Percentiles rank a stretch among this genome's conserved stretches.
These are phyloP conservation scores for Listronotus oregonensis DNA, from an alignment of 1,140 invertebrate species.

Conservation along the genomic window DNA sequence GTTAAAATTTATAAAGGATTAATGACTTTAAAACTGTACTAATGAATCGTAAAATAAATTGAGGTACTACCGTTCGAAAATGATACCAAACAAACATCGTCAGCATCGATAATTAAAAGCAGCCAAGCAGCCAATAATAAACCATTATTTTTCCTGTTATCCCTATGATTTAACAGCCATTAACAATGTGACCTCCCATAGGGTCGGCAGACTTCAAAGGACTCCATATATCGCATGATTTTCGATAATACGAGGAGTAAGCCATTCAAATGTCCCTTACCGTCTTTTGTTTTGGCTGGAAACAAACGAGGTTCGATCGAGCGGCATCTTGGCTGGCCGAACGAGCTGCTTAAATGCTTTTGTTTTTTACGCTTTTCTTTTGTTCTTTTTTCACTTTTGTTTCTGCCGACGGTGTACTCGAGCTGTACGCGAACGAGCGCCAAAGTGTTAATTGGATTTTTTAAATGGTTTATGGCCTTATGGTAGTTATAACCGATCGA, in stretches of 20 bases:
- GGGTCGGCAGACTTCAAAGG: constrained; percentile 14
- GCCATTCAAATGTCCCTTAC: constrained; percentile 26
- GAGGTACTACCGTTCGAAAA: too few relatives aligned
- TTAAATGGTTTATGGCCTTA: background rate
- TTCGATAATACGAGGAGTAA: constrained; percentile 24
- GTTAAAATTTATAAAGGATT: too few relatives aligned
- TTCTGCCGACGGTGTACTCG: background rate
- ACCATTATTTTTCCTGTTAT: constrained; percentile 6
- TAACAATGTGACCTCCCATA: constrained; percentile 13
- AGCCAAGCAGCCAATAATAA: too few relatives aligned
- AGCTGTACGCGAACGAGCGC: constrained; percentile 1
- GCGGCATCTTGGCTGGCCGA: constrained; percentile 7
- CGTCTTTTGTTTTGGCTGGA: constrained; percentile 19
- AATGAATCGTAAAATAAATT: too few relatives aligned
- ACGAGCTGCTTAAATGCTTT: constrained; percentile 1
- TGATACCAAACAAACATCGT: too few relatives aligned
- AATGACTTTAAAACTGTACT: too few relatives aligned
- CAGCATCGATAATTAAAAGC: too few relatives aligned
- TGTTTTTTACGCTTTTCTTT: background rate
- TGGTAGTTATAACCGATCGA: too few relatives aligned
- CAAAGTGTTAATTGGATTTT: constrained; percentile 16
- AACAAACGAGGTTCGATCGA: constrained; percentile 16
- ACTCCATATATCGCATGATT: constrained; percentile 21
- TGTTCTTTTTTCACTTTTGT: constrained; percentile 5
- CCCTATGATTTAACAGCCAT: constrained; percentile 13